These are phyloP conservation scores for Diploscapter pachys DNA, from an alignment of 1,140 invertebrate species.

Conservation along the genomic window DNA sequence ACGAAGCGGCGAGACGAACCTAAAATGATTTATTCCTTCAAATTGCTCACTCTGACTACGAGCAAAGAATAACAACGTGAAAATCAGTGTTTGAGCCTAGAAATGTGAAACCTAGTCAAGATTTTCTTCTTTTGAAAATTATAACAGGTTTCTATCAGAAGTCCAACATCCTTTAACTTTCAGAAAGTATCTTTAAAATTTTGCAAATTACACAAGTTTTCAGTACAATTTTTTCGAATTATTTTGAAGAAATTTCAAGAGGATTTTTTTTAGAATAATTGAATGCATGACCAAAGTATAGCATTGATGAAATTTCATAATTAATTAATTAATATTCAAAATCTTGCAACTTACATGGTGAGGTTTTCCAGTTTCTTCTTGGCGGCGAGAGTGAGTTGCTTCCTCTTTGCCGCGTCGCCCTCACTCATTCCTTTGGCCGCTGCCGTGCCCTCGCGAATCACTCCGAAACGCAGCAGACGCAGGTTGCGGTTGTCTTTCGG, in stretches of 20 bases:
- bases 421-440: constrained; percentile 33
- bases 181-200: too few relatives aligned
- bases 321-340: constrained; percentile 4
- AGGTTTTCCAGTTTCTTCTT: constrained; percentile 35
- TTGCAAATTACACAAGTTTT: too few relatives aligned
- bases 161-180: too few relatives aligned
- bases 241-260: neutral
- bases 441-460: constrained; percentile 34
- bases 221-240: neutral
- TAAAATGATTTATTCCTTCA: neutral
- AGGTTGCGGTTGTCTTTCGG: constrained; percentile 31
- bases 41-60: too few relatives aligned
- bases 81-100: too few relatives aligned
- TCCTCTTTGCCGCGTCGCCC: constrained; percentile 24
- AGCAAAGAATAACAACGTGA: too few relatives aligned
- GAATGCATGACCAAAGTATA: neutral
- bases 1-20: constrained; percentile 33
- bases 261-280: too few relatives aligned
- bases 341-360: constrained; percentile 13
- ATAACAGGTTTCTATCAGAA: too few relatives aligned
- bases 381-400: constrained; percentile 12
- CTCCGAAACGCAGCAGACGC: constrained; percentile 20
- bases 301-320: constrained; percentile 4
- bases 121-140: too few relatives aligned
- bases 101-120: too few relatives aligned